Evolutionary conservation across 2,888 invertebrate species (phyloP).

Genomic region (Spialia ferax): DNA sequence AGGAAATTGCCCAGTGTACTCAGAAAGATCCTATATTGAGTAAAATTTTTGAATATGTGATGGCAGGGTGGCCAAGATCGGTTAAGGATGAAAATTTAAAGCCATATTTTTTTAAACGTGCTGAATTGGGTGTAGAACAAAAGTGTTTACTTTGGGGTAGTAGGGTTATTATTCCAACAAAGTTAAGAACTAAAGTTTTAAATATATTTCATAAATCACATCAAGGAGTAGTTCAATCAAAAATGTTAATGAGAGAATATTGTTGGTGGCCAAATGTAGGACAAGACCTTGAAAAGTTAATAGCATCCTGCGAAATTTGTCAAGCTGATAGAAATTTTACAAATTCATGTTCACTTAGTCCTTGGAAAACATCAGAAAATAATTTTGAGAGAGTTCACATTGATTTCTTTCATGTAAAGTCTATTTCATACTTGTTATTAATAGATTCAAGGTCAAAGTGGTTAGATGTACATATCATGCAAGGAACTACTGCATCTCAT

Average conservation of each 20-base stretch:
- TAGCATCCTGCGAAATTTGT: background rate
- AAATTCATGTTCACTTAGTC: background rate
- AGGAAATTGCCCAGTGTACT: background rate
- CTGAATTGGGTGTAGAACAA: background rate
- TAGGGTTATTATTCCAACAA: background rate
- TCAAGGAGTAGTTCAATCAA: background rate
- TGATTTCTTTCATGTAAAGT: background rate
- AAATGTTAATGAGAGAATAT: background rate
- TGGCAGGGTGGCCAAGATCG: background rate
- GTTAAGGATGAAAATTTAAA: background rate
- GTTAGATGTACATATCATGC: background rate
- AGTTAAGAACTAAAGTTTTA: background rate
- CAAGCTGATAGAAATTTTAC: background rate
- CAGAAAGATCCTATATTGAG: background rate
- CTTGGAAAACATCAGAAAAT: background rate
- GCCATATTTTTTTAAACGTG: background rate
- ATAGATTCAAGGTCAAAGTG: background rate
- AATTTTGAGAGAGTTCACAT: background rate
- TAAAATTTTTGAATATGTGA: background rate
- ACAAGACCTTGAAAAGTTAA: background rate
- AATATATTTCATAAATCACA: background rate
- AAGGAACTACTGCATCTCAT: background rate
- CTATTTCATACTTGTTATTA: background rate
- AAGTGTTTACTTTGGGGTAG: background rate
- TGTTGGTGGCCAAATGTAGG: background rate